Base-by-base conservation (phyloP, 1,140 invertebrate genomes). In the Rhyacophila brunnea region DNA sequence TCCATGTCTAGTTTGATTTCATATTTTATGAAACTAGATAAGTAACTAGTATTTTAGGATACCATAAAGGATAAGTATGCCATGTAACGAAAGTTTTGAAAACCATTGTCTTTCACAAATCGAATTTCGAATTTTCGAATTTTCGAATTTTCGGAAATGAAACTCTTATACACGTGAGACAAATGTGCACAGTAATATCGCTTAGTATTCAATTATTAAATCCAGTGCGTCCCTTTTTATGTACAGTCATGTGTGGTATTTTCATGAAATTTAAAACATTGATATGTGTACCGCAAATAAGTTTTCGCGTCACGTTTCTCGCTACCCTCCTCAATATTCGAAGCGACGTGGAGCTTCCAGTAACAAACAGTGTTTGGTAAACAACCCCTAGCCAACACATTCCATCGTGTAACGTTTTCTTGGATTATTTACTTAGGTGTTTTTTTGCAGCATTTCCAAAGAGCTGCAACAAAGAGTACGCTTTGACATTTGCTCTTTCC, bases 351-450 rank as follows among this genome's bases (percentile, higher is more conserved):
- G 40, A 19, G 13, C 43, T 28, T 13, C 32, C 32, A 13, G 17
- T 55, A 44, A 56, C 52, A 51, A 28, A 15, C 45, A 45, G 46
- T 56, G 61, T 63, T 63, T 64, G 62, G 57, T 58, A 64, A 64
- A 64, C 62, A 64, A 52, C 62, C 57, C 57, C 46, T 40, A 45
- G 61, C 49, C 45, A 58, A 53, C 50, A 46, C 52, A 36, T 28
- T 49, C 42, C 44, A 32, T 14, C 49, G 28, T 52, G 62, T 64
- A 57, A 42, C 57, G 56, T 28, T 58, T 63, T 51, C 46, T 57
- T 60, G 49, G 46, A 60, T 60, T 64, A 64, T 64, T 64, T 64
- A 60, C 62, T 56, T 19, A 9, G 17, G 7, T 36, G 15, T 40
- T 62, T 64, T 60, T 60, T 58, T 44, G 49, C 38, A 14, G 15